A percentile compares a stretch with the other conserved stretches of the same genome.
Conservation (phyloP, 2,888 invertebrate species). For the Heliconius cydno region DNA sequence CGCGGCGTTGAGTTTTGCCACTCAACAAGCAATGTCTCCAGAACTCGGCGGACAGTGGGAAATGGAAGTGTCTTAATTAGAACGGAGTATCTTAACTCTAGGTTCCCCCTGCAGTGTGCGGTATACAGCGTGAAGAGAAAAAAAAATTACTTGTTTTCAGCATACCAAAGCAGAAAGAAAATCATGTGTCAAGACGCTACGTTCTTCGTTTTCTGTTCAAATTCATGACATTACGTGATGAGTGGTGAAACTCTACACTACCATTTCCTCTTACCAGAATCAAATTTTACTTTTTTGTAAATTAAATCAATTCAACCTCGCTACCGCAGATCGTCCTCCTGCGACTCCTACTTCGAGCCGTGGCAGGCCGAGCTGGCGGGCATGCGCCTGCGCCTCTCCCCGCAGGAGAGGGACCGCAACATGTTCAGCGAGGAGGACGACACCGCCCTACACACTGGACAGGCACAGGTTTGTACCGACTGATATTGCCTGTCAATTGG, state of each 20-base stretch:
- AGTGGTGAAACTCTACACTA: no score
- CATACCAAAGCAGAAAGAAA: no score
- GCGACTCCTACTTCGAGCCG: constrained; percentile 96
- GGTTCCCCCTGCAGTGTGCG: neutral
- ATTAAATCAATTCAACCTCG: no score
- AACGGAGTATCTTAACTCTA: neutral
- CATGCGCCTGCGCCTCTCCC: constrained; percentile 91
- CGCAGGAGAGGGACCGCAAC: constrained; percentile 92
- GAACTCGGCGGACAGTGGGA: neutral
- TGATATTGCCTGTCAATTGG: neutral
- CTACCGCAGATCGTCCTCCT: constrained; percentile 88
- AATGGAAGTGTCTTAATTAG: neutral
- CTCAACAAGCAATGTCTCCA: neutral
- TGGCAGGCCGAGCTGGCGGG: constrained; percentile 91
- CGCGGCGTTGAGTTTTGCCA: neutral
- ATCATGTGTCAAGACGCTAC: no score
- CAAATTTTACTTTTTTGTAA: no score
- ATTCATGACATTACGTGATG: no score
- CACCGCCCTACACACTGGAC: constrained; percentile 50
- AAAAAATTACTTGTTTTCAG: no score
- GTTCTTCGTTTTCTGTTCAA: no score
- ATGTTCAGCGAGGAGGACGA: constrained; percentile 95
- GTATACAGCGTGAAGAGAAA: no score
- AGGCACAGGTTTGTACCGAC: constrained; percentile 23
- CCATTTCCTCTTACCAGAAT: no score